Evolutionary conservation across 1,140 invertebrate genomes (phyloP).

Genomic region (Scaptodrosophila lebanonensis): DNA sequence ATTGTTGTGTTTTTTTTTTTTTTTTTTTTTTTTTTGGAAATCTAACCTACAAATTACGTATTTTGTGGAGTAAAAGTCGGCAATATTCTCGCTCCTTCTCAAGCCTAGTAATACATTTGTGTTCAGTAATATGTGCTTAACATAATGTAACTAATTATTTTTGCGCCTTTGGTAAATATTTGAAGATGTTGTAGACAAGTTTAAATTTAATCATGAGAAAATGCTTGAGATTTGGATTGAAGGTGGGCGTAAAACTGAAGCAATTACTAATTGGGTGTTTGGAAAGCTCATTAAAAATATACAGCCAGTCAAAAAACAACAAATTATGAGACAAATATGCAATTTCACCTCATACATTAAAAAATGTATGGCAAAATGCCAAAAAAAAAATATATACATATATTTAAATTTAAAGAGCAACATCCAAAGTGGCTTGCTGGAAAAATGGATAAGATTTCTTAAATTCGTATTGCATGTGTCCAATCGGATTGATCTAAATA

Average conservation of each 20-base stretch:
- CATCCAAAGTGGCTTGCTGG: background rate
- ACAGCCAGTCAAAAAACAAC: too few species aligned
- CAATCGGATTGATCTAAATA: background rate
- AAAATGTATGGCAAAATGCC: background rate
- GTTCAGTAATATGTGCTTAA: too few species aligned
- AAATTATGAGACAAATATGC: background rate
- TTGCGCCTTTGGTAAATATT: background rate
- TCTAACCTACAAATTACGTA: too few species aligned
- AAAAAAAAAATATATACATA: too few species aligned
- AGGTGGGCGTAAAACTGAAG: background rate
- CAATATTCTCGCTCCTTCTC: too few species aligned
- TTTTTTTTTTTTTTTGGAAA: too few species aligned
- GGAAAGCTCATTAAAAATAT: too few species aligned
- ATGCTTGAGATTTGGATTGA: background rate
- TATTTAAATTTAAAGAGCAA: background rate
- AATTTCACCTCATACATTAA: background rate
- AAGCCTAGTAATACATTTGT: too few species aligned
- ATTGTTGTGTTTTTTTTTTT: too few species aligned
- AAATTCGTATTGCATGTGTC: background rate
- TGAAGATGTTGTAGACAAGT: background rate
- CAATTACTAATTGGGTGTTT: too few species aligned
- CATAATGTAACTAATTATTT: too few species aligned
- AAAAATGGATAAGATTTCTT: constrained; percentile 2
- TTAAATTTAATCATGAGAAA: background rate
- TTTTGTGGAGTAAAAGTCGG: too few species aligned